Evolutionary conservation across 2,888 invertebrate species (phyloP).

Genomic region (Phoenoteleia sp.): DNA sequence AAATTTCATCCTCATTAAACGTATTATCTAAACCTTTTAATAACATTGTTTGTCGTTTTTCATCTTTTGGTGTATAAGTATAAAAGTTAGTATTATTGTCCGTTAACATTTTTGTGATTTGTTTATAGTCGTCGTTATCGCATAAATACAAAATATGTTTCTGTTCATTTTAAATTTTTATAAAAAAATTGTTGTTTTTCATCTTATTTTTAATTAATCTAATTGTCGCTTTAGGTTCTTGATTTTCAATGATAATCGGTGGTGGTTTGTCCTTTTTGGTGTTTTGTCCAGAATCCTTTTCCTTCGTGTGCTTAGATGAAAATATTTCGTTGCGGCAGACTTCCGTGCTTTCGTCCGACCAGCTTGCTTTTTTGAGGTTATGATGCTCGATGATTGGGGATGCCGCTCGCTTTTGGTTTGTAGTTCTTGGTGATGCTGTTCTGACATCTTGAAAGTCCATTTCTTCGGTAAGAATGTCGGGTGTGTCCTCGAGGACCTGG

Average conservation of each 20-base stretch:
- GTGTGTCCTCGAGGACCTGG: no score
- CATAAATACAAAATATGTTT: not conserved
- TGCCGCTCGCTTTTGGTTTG: no score
- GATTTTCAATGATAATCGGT: not conserved
- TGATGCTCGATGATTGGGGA: no score
- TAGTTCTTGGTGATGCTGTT: no score
- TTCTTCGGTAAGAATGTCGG: no score
- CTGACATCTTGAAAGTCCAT: no score
- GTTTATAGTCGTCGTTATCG: not conserved
- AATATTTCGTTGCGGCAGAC: no score
- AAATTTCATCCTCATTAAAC: slow-evolving; percentile 18
- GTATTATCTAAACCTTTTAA: slow-evolving; percentile 51
- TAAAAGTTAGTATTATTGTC: slow-evolving; percentile 2
- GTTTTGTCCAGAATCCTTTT: no score
- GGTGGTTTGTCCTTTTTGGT: not conserved
- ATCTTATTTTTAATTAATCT: not conserved
- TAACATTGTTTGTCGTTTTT: slow-evolving; percentile 27
- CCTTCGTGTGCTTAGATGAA: no score
- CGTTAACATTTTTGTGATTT: not conserved
- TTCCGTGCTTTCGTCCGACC: no score
- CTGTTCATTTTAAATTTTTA: not conserved
- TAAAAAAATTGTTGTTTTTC: not conserved
- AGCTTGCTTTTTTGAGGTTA: no score
- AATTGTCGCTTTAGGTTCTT: not conserved
- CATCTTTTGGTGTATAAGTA: slow-evolving; percentile 46